A percentile compares a stretch with the other conserved stretches of the same genome.
phyloP scores from a whole-genome alignment of 2,888 invertebrate species.

The Trisateles emortualis region DNA sequence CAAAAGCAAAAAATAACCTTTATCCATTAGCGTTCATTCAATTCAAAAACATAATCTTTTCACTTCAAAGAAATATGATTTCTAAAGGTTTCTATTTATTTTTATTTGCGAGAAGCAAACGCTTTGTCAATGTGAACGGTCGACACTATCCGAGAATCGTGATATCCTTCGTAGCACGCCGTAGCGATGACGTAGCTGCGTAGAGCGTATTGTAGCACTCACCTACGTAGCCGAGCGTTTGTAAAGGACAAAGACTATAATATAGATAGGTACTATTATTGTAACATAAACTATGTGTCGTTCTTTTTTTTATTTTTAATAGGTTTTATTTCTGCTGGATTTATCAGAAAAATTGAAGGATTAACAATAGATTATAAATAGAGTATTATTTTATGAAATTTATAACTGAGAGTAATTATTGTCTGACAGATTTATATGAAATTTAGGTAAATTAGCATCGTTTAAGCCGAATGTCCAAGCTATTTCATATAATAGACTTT shows the following conservation, averaged over 20 bases:
- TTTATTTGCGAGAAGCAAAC: not conserved
- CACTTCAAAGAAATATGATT: not conserved
- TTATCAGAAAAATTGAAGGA: not conserved
- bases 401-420: no score
- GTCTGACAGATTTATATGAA: no score
- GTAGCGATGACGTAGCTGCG: slow-evolving; percentile 45
- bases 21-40: not conserved
- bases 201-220: slow-evolving; percentile 45
- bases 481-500: slow-evolving; percentile 39
- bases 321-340: not conserved
- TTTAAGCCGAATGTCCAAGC: slow-evolving; percentile 25
- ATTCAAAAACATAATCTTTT: slow-evolving; percentile 3
- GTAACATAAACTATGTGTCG: not conserved
- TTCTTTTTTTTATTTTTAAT: not conserved
- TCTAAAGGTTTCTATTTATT: slow-evolving; percentile 2
- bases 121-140: slow-evolving; percentile 13
- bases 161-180: slow-evolving; percentile 36
- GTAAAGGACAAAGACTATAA: slow-evolving; percentile 20
- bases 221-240: slow-evolving; percentile 26
- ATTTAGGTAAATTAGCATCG: no score
- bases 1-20: not conserved
- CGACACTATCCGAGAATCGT: slow-evolving; percentile 26
- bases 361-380: no score
- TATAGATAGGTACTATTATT: slow-evolving; percentile 6
- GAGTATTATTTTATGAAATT: no score